Conservation (phyloP, 2,797 vertebrate species). For the Danio jaintianensis region DNA sequence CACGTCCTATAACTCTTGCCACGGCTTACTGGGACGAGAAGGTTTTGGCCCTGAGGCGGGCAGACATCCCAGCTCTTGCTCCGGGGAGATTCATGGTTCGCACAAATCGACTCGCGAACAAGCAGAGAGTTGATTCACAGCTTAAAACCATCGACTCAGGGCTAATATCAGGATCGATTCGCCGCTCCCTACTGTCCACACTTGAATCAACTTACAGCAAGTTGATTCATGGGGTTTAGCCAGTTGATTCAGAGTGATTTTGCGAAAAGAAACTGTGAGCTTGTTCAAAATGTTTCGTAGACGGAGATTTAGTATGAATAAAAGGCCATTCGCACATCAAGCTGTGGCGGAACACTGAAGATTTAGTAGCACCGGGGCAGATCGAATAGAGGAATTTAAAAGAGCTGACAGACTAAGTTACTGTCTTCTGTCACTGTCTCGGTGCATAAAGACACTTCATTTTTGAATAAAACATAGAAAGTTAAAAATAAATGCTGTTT, state of each 20-base stretch:
- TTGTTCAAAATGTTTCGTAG: slow-evolving; percentile 8
- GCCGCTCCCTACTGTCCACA: slow-evolving; percentile 61
- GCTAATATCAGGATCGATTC: slow-evolving; percentile 62
- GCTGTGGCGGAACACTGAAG: neutral
- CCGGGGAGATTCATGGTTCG: slow-evolving; percentile 76
- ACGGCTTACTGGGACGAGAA: slow-evolving; percentile 44
- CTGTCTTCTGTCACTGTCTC: neutral
- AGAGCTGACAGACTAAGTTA: slow-evolving; percentile 2
- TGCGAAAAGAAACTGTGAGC: slow-evolving; percentile 6
- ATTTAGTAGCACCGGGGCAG: slow-evolving; percentile 17
- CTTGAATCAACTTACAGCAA: slow-evolving; percentile 63
- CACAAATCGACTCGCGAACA: slow-evolving; percentile 54
- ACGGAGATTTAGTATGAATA: neutral
- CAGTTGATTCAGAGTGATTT: slow-evolving; percentile 55
- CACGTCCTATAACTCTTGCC: slow-evolving; percentile 68
- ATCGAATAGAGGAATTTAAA: slow-evolving; percentile 27
- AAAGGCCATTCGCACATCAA: neutral
- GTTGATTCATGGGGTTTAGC: slow-evolving; percentile 55
- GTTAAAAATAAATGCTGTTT: slow-evolving; percentile 21
- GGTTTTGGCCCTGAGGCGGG: slow-evolving; percentile 73
- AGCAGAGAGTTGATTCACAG: slow-evolving; percentile 58
- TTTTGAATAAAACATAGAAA: slow-evolving; percentile 5
- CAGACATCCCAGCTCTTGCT: slow-evolving; percentile 69
- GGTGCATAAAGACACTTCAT: slow-evolving; percentile 11
- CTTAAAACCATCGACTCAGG: slow-evolving; percentile 60